Conservation (phyloP, 92 coral and sea anemone species). For the Virgularia gustaviana region DNA sequence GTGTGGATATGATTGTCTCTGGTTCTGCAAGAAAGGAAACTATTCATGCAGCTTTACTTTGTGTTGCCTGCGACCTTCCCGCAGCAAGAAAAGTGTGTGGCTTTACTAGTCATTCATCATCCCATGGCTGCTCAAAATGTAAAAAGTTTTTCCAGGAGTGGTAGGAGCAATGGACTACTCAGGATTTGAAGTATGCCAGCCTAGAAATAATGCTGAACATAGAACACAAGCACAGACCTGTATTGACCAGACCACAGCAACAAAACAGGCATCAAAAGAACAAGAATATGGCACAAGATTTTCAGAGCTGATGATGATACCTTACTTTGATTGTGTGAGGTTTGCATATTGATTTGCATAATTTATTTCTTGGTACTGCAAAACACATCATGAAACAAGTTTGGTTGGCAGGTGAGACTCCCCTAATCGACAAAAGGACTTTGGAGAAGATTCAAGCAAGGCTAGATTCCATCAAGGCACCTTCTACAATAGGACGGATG, state of each 20-base stretch:
- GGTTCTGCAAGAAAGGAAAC: neutral
- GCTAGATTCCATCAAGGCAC: conserved; percentile 53
- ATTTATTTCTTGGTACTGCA: conserved; percentile 64
- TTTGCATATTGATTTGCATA: conserved; percentile 63
- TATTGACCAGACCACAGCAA: no score
- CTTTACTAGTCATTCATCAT: no score
- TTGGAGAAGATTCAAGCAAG: conserved; percentile 47
- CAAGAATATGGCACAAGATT: conserved; percentile 47
- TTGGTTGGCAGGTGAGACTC: conserved; percentile 52
- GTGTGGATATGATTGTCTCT: conserved; percentile 21
- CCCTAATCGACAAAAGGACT: conserved; percentile 16
- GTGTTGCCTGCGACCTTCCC: no score
- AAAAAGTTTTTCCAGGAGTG: no score
- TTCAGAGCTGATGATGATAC: conserved; percentile 41
- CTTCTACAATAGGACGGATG: conserved; percentile 61
- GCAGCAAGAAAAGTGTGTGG: no score
- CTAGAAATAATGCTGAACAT: no score
- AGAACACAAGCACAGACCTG: no score
- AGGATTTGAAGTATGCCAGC: no score
- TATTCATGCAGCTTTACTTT: conserved; percentile 39
- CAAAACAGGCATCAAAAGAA: conserved; percentile 31
- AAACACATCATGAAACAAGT: conserved; percentile 61
- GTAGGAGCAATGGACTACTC: no score
- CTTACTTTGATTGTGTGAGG: conserved; percentile 64
- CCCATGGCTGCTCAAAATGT: no score